phyloP scores from a whole-genome alignment of 2,888 invertebrate species.

The Phyllotreta cruciferae region DNA sequence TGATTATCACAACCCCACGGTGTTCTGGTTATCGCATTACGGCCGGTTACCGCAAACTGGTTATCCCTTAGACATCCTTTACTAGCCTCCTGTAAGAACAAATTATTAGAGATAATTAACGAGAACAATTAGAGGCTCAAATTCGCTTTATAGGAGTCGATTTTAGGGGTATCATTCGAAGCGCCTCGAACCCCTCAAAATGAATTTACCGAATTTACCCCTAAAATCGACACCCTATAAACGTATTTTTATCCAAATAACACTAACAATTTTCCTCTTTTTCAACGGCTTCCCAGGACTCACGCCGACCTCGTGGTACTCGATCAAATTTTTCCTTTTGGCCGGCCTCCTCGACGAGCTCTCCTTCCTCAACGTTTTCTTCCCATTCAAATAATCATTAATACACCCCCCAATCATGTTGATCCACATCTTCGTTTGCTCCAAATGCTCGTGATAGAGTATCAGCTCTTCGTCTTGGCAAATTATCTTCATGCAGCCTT shows the following conservation, averaged over 20 bases:
- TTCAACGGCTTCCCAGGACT: conserved; percentile 63
- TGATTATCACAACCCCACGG: background rate
- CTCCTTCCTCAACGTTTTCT: conserved; percentile 69
- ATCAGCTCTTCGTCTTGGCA: conserved; percentile 67
- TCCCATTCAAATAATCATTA: conserved; percentile 64
- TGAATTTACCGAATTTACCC: background rate
- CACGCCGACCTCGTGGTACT: conserved; percentile 63
- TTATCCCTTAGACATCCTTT: background rate
- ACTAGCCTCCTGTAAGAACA: too few relatives aligned
- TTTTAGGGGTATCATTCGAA: background rate
- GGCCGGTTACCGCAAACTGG: background rate
- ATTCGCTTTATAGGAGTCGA: background rate
- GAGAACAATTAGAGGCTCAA: background rate
- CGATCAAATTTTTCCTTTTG: conserved; percentile 64
- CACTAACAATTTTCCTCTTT: conserved; percentile 53
- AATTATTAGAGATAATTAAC: too few relatives aligned
- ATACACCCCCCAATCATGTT: conserved; percentile 65
- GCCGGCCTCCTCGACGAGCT: conserved; percentile 69
- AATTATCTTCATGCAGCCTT: conserved; percentile 67
- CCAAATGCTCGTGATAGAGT: conserved; percentile 64
- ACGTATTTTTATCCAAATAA: too few relatives aligned
- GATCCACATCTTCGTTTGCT: conserved; percentile 67
- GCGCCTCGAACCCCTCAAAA: conserved; percentile 1
- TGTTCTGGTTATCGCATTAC: background rate
- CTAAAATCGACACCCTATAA: too few relatives aligned